Percentiles rank a stretch among this genome's conserved stretches.
Conservation (phyloP, 2,797 vertebrate species). For the Podarcis siculus region DNA sequence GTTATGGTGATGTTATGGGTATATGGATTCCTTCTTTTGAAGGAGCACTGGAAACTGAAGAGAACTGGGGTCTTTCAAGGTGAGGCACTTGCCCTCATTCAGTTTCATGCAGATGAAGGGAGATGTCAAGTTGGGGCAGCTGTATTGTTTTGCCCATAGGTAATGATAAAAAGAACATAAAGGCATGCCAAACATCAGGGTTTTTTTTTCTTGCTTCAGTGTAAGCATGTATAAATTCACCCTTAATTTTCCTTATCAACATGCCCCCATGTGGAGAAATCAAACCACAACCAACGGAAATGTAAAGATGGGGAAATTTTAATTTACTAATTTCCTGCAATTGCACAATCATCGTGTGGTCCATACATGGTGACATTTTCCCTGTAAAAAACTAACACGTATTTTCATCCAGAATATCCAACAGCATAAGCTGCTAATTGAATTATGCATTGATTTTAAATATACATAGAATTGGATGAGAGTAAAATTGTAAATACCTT, state of each 20-base stretch:
- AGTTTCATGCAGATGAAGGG: not conserved
- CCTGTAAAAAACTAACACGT: not conserved
- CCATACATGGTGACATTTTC: not conserved
- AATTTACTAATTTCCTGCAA: not conserved
- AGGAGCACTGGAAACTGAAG: not conserved
- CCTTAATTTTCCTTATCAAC: not conserved
- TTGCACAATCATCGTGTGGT: not conserved
- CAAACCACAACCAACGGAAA: not conserved
- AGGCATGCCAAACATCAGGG: too few species aligned
- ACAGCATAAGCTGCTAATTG: not conserved
- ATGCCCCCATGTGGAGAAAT: not conserved
- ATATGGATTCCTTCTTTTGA: not conserved
- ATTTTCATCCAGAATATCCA: not conserved
- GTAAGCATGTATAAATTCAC: too few species aligned
- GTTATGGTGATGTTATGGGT: not conserved
- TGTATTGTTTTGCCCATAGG: not conserved
- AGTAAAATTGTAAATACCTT: slow-evolving; percentile 83
- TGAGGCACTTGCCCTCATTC: too few species aligned
- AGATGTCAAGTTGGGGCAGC: not conserved
- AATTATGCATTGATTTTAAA: not conserved
- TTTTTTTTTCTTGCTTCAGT: not conserved
- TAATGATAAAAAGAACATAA: not conserved
- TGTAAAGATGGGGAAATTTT: not conserved
- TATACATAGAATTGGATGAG: not conserved
- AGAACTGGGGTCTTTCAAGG: too few species aligned